A percentile compares a stretch with the other conserved stretches of the same genome.
Conservation (phyloP, 2,888 invertebrate genomes). For the Tipula unca region DNA sequence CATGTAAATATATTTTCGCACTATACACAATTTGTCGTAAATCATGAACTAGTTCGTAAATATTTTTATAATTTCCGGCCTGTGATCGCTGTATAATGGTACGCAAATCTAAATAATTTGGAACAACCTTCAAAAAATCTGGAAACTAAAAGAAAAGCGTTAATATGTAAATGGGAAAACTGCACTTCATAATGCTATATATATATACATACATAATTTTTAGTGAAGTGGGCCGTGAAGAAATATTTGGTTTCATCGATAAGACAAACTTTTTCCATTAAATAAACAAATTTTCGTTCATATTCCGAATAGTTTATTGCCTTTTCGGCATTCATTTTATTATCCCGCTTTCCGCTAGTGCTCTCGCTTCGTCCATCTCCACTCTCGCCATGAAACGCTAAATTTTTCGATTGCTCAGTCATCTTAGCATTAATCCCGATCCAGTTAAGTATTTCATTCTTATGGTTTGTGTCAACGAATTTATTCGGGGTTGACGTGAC, state of each 20-base stretch:
- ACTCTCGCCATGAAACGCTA: neutral
- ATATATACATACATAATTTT: slow-evolving; percentile 37
- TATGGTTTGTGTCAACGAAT: neutral
- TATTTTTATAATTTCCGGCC: slow-evolving; percentile 54
- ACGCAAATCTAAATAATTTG: slow-evolving; percentile 55
- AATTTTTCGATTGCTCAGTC: neutral
- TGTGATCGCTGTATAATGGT: slow-evolving; percentile 57
- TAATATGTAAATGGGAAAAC: slow-evolving; percentile 17
- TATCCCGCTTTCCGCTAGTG: neutral
- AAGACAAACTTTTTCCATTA: slow-evolving; percentile 31
- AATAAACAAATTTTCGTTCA: slow-evolving; percentile 17
- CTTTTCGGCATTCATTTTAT: neutral
- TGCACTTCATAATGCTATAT: neutral
- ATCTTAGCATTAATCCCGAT: neutral
- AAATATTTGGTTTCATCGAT: slow-evolving; percentile 35
- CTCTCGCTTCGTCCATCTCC: neutral
- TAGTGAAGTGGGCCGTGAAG: slow-evolving; percentile 36
- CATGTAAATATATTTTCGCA: slow-evolving; percentile 54
- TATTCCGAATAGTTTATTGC: neutral
- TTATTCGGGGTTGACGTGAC: slow-evolving; percentile 1
- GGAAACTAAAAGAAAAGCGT: slow-evolving; percentile 46
- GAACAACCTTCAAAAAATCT: slow-evolving; percentile 52
- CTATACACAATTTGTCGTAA: slow-evolving; percentile 55
- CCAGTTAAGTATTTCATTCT: neutral
- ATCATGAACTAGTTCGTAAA: slow-evolving; percentile 63